Evolutionary conservation across 2,888 invertebrate genomes (phyloP).

Genomic region (Pelosia muscerda): DNA sequence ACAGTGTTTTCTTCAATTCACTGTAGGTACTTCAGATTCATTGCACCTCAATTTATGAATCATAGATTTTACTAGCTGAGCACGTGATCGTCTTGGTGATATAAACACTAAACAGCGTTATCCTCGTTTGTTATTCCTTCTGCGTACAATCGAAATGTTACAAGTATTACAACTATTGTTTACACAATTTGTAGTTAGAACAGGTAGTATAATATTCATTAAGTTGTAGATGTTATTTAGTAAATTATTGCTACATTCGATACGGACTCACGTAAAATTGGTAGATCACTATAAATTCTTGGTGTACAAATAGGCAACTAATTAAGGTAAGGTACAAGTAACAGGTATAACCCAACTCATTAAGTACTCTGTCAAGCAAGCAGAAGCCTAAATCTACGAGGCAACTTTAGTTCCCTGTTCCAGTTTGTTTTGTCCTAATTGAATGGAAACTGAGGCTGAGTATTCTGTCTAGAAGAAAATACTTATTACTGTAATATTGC

Average conservation of each 20-base stretch:
- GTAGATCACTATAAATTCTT: not conserved
- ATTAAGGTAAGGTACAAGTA: not conserved
- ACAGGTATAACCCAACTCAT: not conserved
- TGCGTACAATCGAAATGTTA: not conserved
- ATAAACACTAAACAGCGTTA: not conserved
- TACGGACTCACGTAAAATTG: not conserved
- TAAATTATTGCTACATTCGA: no score
- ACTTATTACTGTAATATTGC: no score
- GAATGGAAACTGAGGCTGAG: not conserved
- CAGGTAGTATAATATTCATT: not conserved
- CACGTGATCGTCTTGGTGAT: conserved; percentile 9
- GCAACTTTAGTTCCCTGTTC: not conserved
- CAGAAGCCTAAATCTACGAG: not conserved
- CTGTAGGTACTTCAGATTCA: not conserved
- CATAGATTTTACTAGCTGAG: conserved; percentile 17
- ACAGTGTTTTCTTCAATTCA: not conserved
- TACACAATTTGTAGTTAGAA: not conserved
- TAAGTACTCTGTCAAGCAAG: not conserved
- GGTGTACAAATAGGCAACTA: not conserved
- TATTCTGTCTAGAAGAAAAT: not conserved
- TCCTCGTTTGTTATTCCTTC: not conserved
- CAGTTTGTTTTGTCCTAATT: not conserved
- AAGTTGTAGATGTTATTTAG: not conserved
- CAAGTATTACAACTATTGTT: not conserved
- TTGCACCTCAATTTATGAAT: conserved; percentile 10